Conservation (phyloP, 2,113 vertebrate genomes). For the Crotalus tigris region DNA sequence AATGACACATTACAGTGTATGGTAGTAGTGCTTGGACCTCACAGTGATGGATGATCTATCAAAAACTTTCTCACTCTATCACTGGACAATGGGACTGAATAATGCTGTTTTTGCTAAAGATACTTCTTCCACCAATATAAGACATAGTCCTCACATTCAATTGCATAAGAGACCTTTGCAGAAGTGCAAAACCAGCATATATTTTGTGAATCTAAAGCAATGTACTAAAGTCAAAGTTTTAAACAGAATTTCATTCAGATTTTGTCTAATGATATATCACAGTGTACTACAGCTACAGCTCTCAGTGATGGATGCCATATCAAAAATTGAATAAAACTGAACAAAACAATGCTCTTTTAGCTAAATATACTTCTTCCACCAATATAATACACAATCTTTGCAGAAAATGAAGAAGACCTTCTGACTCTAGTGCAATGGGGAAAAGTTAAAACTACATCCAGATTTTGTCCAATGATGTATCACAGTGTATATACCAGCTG, state of each 20-base stretch:
- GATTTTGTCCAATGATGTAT: background rate
- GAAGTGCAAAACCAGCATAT: background rate
- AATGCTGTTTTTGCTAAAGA: background rate
- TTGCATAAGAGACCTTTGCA: background rate
- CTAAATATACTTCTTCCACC: background rate
- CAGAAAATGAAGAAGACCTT: too few species aligned
- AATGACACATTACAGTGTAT: background rate
- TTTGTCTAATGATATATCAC: background rate
- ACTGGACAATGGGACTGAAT: too few species aligned
- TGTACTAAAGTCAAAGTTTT: too few species aligned
- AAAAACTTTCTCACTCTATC: background rate
- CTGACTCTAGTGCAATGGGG: background rate
- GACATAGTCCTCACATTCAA: background rate
- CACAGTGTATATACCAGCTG: background rate
- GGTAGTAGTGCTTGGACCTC: fast-evolving
- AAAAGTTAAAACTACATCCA: background rate
- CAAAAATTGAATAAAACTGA: background rate
- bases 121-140: background rate
- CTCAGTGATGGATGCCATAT: too few species aligned
- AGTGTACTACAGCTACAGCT: background rate
- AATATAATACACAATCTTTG: too few species aligned
- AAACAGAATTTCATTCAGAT: too few species aligned
- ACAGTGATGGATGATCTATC: background rate
- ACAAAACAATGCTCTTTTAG: background rate
- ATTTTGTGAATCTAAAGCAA: too few species aligned